These are phyloP conservation scores for Bibio marci DNA, from an alignment of 2,888 invertebrate species.

Conservation along the genomic window DNA sequence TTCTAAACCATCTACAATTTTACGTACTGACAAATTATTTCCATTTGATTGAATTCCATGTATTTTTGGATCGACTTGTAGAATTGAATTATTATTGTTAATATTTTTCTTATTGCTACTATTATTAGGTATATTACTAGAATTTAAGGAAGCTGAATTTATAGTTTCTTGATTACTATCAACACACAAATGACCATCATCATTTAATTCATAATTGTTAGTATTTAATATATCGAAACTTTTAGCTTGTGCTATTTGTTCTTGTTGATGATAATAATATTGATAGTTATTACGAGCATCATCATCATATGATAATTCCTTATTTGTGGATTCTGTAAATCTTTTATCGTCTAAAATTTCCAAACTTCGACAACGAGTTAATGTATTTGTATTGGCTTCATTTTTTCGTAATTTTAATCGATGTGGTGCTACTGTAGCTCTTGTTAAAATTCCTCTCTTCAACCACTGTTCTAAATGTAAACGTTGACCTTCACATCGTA, in stretches of 20 bases:
- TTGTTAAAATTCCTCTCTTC: constrained; percentile 41
- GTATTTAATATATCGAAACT: constrained; percentile 32
- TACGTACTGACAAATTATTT: too few species aligned
- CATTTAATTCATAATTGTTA: constrained; percentile 14
- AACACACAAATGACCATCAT: constrained; percentile 7
- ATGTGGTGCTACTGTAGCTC: constrained; percentile 35
- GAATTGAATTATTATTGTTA: too few species aligned
- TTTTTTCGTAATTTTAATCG: constrained; percentile 35
- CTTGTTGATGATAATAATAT: too few species aligned
- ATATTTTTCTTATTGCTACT: too few species aligned
- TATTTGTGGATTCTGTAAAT: constrained; percentile 21
- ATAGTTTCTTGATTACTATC: constrained; percentile 1
- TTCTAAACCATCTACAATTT: too few species aligned
- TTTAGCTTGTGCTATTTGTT: constrained; percentile 1
- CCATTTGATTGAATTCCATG: too few species aligned
- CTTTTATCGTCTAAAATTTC: constrained; percentile 41
- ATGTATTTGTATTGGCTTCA: constrained; percentile 35
- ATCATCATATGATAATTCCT: constrained; percentile 24
- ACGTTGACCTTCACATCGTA: constrained; percentile 35
- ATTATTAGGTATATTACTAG: too few species aligned
- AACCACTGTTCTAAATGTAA: constrained; percentile 53
- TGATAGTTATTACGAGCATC: too few species aligned
- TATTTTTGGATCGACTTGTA: too few species aligned
- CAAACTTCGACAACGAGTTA: constrained; percentile 52
- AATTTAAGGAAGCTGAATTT: too few species aligned